phyloP scores from a whole-genome alignment of 2,113 vertebrate genomes.

The Oceanites oceanicus region DNA sequence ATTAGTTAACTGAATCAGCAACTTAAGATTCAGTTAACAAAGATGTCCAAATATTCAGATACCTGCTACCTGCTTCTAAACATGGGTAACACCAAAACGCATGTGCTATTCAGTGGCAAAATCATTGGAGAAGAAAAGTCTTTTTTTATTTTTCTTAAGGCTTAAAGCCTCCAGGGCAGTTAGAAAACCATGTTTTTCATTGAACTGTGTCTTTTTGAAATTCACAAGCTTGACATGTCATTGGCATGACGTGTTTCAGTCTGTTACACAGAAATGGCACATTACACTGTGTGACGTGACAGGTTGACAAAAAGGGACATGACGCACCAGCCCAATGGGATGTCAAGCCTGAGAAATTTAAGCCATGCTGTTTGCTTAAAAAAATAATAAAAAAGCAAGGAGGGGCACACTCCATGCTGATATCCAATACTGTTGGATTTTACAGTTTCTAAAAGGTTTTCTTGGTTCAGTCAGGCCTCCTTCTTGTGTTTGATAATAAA shows the following conservation, averaged over 20 bases:
- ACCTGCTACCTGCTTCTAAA: slow-evolving; percentile 32
- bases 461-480: not conserved
- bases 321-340: slow-evolving; percentile 71
- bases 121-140: slow-evolving; percentile 58
- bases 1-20: slow-evolving; percentile 12
- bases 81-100: slow-evolving; percentile 1
- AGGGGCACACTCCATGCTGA: not conserved
- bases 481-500: not conserved
- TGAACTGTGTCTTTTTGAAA: slow-evolving; percentile 79
- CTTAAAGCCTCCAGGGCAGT: slow-evolving; percentile 75
- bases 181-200: slow-evolving; percentile 77
- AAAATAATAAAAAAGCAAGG: not conserved
- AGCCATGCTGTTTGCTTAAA: slow-evolving; percentile 13
- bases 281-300: slow-evolving; percentile 75
- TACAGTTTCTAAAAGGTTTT: not conserved
- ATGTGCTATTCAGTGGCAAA: slow-evolving; percentile 49
- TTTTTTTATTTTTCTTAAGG: slow-evolving; percentile 67
- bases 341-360: slow-evolving; percentile 72
- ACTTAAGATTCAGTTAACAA: slow-evolving; percentile 25
- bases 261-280: slow-evolving; percentile 76
- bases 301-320: slow-evolving; percentile 76
- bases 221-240: slow-evolving; percentile 74
- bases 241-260: slow-evolving; percentile 77
- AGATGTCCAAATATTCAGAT: slow-evolving; percentile 56
- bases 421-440: not conserved